Conservation (phyloP, 1,140 invertebrate species). For the Triops cancriformis region DNA sequence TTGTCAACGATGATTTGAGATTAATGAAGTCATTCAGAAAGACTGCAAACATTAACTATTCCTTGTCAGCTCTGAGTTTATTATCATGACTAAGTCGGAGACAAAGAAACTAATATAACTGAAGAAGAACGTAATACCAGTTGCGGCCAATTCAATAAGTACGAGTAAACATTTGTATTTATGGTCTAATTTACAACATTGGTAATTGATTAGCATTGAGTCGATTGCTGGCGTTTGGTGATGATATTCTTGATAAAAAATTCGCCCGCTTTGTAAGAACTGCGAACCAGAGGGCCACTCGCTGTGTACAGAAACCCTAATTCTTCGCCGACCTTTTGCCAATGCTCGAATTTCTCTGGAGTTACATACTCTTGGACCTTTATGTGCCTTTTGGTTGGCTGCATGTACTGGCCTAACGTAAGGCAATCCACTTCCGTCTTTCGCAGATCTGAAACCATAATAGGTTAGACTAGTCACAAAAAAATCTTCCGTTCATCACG, state of each 20-base stretch:
- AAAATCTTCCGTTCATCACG: slow-evolving; percentile 20
- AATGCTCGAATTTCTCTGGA: slow-evolving; percentile 86
- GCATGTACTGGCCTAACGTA: slow-evolving; percentile 99
- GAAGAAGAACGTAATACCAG: too few species aligned
- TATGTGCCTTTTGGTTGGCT: slow-evolving; percentile 92
- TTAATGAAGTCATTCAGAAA: too few species aligned
- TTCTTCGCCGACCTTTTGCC: slow-evolving; percentile 74
- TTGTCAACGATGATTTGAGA: too few species aligned
- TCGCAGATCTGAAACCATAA: slow-evolving; percentile 54
- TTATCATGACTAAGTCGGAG: too few species aligned
- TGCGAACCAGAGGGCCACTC: slow-evolving; percentile 91
- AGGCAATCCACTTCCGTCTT: slow-evolving; percentile 80
- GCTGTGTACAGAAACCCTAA: slow-evolving; percentile 95
- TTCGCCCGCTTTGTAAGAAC: slow-evolving; percentile 95
- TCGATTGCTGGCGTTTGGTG: background rate
- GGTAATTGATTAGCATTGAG: background rate
- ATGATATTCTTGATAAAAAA: slow-evolving; percentile 77
- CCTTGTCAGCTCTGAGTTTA: too few species aligned
- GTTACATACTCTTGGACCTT: slow-evolving; percentile 90
- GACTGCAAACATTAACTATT: too few species aligned
- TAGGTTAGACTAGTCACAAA: slow-evolving; percentile 6
- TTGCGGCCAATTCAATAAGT: background rate
- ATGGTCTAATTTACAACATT: background rate
- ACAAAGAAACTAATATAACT: too few species aligned
- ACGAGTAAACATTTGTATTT: background rate